These are phyloP conservation scores for Hoplodrina blanda DNA, from an alignment of 2,888 invertebrate species.

Conservation along the genomic window DNA sequence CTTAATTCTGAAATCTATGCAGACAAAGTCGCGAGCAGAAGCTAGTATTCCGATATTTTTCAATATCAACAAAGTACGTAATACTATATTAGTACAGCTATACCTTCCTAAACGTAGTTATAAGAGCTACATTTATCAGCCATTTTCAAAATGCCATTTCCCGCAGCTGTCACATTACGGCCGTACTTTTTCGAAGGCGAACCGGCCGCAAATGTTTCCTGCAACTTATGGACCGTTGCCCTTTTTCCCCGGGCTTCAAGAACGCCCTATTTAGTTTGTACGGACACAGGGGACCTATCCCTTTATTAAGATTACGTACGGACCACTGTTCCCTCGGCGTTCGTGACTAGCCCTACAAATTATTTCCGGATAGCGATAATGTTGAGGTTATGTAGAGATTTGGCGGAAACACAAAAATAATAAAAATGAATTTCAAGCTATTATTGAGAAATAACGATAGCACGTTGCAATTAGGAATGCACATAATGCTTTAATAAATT, in stretches of 20 bases:
- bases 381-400: slow-evolving; percentile 14
- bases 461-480: slow-evolving; percentile 1
- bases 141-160: slow-evolving; percentile 41
- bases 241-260: slow-evolving; percentile 31
- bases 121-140: slow-evolving; percentile 15
- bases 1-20: too few species aligned
- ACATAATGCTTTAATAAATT: background rate
- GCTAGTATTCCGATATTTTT: too few species aligned
- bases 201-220: slow-evolving; percentile 47
- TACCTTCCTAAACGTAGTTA: background rate
- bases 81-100: background rate
- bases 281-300: slow-evolving; percentile 60
- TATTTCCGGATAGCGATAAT: slow-evolving; percentile 39
- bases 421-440: background rate
- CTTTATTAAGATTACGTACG: slow-evolving; percentile 64
- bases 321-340: slow-evolving; percentile 44
- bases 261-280: slow-evolving; percentile 59
- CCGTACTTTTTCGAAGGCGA: slow-evolving; percentile 48
- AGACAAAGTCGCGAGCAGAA: too few species aligned
- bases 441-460: background rate
- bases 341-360: slow-evolving; percentile 48
- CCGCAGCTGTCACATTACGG: slow-evolving; percentile 54
- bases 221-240: slow-evolving; percentile 51
- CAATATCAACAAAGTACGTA: too few species aligned
- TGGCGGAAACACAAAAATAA: background rate